Conservation (phyloP, 2,797 vertebrate genomes). For the Danio albolineatus region DNA sequence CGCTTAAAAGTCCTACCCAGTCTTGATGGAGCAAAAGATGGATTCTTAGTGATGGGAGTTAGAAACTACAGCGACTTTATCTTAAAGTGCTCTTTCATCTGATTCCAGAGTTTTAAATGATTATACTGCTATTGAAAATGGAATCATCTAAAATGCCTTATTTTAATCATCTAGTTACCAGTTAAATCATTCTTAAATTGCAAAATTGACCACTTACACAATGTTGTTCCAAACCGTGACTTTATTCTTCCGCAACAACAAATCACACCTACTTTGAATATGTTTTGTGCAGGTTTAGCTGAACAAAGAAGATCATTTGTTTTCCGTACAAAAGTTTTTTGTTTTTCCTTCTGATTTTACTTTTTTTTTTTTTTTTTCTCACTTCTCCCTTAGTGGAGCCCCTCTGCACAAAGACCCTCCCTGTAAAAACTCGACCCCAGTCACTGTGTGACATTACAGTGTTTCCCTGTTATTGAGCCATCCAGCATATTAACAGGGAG, state of each 20-base stretch:
- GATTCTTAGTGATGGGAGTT: too few relatives aligned
- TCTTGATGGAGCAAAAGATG: too few relatives aligned
- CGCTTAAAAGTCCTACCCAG: too few relatives aligned
- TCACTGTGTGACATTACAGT: conserved; percentile 44
- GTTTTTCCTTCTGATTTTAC: background rate
- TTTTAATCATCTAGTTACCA: background rate
- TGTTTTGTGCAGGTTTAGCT: too few relatives aligned
- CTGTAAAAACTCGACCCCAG: conserved; percentile 29
- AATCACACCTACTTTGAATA: background rate
- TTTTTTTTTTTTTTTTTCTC: background rate
- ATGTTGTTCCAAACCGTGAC: background rate
- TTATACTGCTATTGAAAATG: too few relatives aligned
- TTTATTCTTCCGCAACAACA: background rate
- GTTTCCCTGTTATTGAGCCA: conserved; percentile 40
- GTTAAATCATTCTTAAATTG: background rate
- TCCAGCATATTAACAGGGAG: conserved; percentile 45
- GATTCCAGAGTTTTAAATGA: too few relatives aligned
- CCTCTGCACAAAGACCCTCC: conserved; percentile 24
- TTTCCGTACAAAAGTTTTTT: background rate
- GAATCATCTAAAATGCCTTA: too few relatives aligned
- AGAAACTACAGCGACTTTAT: too few relatives aligned
- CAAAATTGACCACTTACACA: background rate
- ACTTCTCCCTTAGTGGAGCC: conserved; percentile 19
- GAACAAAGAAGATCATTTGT: background rate
- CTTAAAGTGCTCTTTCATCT: too few relatives aligned